phyloP scores from a whole-genome alignment of 2,888 invertebrate genomes.

The Sphinx pinastri region DNA sequence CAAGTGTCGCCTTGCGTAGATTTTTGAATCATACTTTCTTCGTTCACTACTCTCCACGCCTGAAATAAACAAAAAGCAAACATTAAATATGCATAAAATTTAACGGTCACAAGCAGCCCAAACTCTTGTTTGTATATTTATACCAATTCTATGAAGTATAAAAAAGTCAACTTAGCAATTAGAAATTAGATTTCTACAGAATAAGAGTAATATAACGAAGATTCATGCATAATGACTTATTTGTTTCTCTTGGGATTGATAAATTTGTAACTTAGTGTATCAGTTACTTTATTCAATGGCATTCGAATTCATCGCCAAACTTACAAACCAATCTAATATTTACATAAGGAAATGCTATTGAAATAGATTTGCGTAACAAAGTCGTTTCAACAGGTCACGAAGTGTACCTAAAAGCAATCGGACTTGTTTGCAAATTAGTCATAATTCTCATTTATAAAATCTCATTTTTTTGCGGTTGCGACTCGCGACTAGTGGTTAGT shows the following conservation, averaged over 20 bases:
- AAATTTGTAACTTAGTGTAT: no score
- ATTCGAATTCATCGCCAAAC: no score
- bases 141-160: no score
- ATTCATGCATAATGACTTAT: no score
- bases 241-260: no score
- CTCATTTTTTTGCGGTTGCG: not conserved
- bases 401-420: not conserved
- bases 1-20: slow-evolving; percentile 55
- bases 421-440: slow-evolving; percentile 4
- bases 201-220: no score
- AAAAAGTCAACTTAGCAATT: no score
- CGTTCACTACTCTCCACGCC: slow-evolving; percentile 80
- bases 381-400: not conserved
- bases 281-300: no score
- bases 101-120: not conserved
- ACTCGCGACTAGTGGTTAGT: not conserved
- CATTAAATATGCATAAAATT: not conserved
- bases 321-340: no score
- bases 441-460: slow-evolving; percentile 8
- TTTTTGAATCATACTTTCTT: slow-evolving; percentile 52
- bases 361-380: not conserved
- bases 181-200: no score
- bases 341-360: no score
- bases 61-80: slow-evolving; percentile 56
- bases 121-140: no score